Conservation (phyloP, 37 sponge, comb jelly and placozoan genomes). For the Crambe crambe region DNA sequence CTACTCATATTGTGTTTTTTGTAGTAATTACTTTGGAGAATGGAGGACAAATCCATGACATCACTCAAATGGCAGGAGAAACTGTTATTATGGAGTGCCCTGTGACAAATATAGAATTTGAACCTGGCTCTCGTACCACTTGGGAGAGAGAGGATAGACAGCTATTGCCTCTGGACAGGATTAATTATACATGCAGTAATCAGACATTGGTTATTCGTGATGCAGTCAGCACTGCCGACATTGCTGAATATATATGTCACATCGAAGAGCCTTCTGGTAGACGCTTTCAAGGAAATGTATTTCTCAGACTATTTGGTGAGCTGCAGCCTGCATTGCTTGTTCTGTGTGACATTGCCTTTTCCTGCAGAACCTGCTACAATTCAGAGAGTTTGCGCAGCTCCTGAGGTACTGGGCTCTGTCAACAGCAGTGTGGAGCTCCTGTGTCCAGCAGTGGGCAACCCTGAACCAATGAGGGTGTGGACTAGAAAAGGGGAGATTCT, state of each 20-base stretch:
- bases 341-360: not conserved
- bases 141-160: not conserved
- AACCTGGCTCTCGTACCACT: not conserved
- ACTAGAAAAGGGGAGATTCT: not conserved
- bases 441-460: not conserved
- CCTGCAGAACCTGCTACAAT: not conserved
- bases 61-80: not conserved
- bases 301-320: constrained; percentile 17
- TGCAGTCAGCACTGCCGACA: not conserved
- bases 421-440: not conserved
- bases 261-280: not conserved
- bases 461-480: not conserved
- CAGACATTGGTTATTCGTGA: not conserved
- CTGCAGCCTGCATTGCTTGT: not conserved
- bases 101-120: not conserved
- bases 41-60: not conserved
- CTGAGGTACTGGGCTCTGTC: not conserved
- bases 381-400: not conserved
- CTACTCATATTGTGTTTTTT: not conserved
- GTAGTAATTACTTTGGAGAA: not conserved
- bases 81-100: constrained; percentile 9
- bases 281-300: not conserved
- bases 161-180: not conserved
- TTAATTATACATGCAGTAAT: not conserved
- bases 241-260: not conserved